Base-by-base conservation (phyloP, 2,113 vertebrate species). In the Microcebus jonahi region DNA sequence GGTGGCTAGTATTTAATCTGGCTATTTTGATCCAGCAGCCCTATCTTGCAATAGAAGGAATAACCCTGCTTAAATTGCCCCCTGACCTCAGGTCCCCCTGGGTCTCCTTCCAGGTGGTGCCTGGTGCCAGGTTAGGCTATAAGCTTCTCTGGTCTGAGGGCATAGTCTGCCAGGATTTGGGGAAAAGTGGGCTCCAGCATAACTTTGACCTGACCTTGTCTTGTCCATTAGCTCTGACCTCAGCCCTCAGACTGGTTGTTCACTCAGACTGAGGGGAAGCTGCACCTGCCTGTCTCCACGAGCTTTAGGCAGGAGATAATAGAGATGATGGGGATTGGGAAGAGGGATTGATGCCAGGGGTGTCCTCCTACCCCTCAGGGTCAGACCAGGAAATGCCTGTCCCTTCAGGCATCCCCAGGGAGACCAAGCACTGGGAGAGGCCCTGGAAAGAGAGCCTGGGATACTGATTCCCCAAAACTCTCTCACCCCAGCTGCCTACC, bases 401-500 rank as follows among this genome's bases (percentile, higher is more conserved):
- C n/a, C n/a, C 7, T 90, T 82, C 55, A 23, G 65, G 21, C 23
- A 65, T 34, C 23, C 57, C 63, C 39, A 88, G 21, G 39, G 61
- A 86, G 27, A 20, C 45, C 39, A 57, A 55, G 11, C 4, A 25
- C 70, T 70, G 34, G 65, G 80, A 92, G 77, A 92, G 45, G 59
- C 27, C 82, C 39, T 96, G 48, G 73, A 76, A 85, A 95, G 93
- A 80, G 53, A 88, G 42, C 34, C 84, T 81, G 21, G 11, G 77
- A 55, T 91, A 67, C 90, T 45, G 34, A 75, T 34, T 85, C 95
- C 87, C 92, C 90, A 39, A 94, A 96, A 73, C 29, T 65, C 45
- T 34, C 8, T 21, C 27, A 39, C 27, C 10, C 81, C 95, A 96
- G 88, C 97, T 97, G 90, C 92, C 48, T 88, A 50, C 25, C 45